Evolutionary conservation across 2,797 vertebrate genomes (phyloP), one percentile per base, ranked within the genome.

Genomic region (Tokudaia muenninki): DNA sequence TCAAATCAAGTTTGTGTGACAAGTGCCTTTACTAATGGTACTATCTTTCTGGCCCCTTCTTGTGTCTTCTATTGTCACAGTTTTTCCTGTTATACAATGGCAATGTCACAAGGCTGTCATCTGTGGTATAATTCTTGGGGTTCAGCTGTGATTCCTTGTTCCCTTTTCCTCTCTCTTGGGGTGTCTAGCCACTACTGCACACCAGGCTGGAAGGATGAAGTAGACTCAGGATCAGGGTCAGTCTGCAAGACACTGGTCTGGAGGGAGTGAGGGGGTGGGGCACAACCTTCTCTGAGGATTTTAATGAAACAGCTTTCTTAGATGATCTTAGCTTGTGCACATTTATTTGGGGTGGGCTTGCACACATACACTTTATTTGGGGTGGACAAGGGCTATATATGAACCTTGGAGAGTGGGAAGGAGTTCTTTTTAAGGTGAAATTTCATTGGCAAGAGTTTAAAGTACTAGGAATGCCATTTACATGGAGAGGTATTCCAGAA

Each of bases 31-130:
- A 80, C 6, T 13, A n/a, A n/a, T 55, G 31, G 50, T 34, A 34
- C 9, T 50, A 4, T 31, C 50, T n/a, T 16, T 44, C 31, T 80
- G 31, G 7, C 31, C 50, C 31, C 50, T n/a, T 55, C n/a, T n/a
- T 97, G 86, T 59, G 97, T 61, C 96, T 97, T 98, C 95, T 89
- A 97, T 97, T 97, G 86, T 95, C 95, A 98, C 95, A 63, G 90
- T 97, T 97, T 98, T 91, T 97, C 83, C 83, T 92, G 95, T 96
- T 94, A 65, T 67, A 86, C 34, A 94, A 41, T 72, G 92, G 34
- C 90, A 16, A 94, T 31, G 24, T 59, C 74, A 92, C 44, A 91
- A 21, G n/a, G 47, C 91, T 93, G 34, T 67, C 63, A 67, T 14
- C 29, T 34, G 13, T 72, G 34, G 67, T 21, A 37, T 7, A 72